phyloP scores from a whole-genome alignment of 2,888 invertebrate genomes.

The Hemaris fuciformis region DNA sequence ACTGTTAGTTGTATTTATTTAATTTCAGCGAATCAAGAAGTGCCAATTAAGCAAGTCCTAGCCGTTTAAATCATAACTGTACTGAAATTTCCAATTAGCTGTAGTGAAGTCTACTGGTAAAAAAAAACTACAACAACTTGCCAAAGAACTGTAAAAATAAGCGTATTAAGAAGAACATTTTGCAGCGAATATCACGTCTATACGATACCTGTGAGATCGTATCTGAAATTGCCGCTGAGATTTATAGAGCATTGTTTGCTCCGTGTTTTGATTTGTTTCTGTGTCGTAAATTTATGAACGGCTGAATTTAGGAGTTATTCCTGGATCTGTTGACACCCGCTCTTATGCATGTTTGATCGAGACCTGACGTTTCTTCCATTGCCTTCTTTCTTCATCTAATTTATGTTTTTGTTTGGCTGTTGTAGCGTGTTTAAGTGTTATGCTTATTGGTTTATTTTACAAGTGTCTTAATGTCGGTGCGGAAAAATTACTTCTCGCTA shows the following conservation, averaged over 20 bases:
- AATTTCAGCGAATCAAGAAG: too few species aligned
- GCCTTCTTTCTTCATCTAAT: background rate
- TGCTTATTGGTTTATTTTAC: too few species aligned
- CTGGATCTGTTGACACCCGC: constrained; percentile 1
- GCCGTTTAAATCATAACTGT: too few species aligned
- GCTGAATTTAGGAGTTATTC: constrained; percentile 22
- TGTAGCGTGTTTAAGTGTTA: too few species aligned
- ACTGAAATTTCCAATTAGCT: too few species aligned
- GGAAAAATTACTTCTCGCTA: too few species aligned
- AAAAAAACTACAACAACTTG: background rate
- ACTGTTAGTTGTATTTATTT: too few species aligned
- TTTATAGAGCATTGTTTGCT: constrained; percentile 66
- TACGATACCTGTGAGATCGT: constrained; percentile 60
- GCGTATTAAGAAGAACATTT: constrained; percentile 25
- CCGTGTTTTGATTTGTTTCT: constrained; percentile 67
- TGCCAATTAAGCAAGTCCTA: too few species aligned
- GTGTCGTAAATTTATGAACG: constrained; percentile 47
- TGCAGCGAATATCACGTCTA: constrained; percentile 38
- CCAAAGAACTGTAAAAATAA: constrained; percentile 2
- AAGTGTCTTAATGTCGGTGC: too few species aligned
- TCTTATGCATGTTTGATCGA: constrained; percentile 7
- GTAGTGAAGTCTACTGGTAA: too few species aligned
- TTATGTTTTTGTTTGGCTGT: background rate
- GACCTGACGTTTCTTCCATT: background rate
- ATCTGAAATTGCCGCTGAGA: constrained; percentile 68